Evolutionary conservation across 2,797 vertebrate genomes (phyloP).

Genomic region (Phrynocephalus forsythii): DNA sequence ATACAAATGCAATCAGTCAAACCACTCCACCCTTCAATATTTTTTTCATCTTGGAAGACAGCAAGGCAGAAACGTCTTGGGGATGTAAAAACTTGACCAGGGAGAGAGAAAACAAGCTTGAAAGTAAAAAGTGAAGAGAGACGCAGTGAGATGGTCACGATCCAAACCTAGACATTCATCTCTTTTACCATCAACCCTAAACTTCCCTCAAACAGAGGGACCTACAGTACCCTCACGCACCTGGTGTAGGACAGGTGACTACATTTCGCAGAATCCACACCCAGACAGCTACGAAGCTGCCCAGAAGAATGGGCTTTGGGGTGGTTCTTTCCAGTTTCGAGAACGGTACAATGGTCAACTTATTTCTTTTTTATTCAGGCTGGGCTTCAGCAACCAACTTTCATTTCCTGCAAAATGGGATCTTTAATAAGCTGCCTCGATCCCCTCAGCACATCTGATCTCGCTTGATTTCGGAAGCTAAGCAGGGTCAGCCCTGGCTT

Average conservation of each 20-base stretch:
- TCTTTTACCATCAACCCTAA: neutral
- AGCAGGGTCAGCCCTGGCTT: no score
- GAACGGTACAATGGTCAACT: neutral
- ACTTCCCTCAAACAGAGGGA: conserved; percentile 7
- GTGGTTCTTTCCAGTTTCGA: neutral
- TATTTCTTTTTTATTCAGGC: neutral
- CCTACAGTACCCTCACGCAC: neutral
- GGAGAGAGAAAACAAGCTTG: neutral
- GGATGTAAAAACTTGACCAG: neutral
- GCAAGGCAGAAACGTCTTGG: conserved; percentile 25
- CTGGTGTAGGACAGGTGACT: neutral
- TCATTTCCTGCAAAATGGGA: neutral
- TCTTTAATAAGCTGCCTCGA: neutral
- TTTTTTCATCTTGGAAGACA: conserved; percentile 52
- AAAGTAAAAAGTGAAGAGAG: neutral
- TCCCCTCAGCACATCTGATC: no score
- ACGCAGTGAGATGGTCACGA: neutral
- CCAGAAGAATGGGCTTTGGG: neutral
- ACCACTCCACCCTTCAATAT: conserved; percentile 13
- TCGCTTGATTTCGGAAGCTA: no score
- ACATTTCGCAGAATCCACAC: neutral
- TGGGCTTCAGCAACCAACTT: neutral
- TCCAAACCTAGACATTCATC: neutral
- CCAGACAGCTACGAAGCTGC: neutral
- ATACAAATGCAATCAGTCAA: conserved; percentile 53